phyloP scores from a whole-genome alignment of 2,113 vertebrate genomes.

The Labrus mixtus region DNA sequence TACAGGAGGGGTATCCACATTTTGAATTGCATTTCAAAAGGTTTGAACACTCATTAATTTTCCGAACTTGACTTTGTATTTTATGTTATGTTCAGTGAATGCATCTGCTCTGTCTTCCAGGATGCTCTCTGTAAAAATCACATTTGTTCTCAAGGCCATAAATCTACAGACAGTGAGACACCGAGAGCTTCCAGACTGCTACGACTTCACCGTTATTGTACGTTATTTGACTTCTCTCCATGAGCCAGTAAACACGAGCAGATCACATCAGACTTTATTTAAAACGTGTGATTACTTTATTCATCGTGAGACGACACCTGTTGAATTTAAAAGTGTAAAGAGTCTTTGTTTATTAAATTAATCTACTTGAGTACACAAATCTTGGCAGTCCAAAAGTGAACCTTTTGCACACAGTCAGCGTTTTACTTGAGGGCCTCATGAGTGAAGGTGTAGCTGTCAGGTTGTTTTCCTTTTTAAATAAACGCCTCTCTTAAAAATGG shows the following conservation, averaged over 20 bases:
- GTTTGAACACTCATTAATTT: conserved; percentile 64
- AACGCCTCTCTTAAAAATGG: background rate
- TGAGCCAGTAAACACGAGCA: background rate
- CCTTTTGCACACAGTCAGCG: no score
- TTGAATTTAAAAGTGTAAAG: background rate
- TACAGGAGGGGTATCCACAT: conserved; percentile 73
- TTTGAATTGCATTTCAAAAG: conserved; percentile 93
- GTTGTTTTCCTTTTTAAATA: background rate
- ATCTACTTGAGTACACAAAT: background rate
- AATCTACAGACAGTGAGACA: conserved; percentile 94
- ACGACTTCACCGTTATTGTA: conserved; percentile 91
- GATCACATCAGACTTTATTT: conserved; percentile 19
- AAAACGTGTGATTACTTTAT: conserved; percentile 14
- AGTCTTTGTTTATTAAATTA: background rate
- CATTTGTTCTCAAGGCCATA: conserved; percentile 93
- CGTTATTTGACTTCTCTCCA: conserved; percentile 46
- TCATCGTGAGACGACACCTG: background rate
- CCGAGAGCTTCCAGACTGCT: conserved; percentile 95
- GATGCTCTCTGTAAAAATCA: conserved; percentile 87
- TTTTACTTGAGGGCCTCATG: background rate
- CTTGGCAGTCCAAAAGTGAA: no score
- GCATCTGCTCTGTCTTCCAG: conserved; percentile 76
- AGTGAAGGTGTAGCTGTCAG: conserved; percentile 1
- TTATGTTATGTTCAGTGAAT: background rate
- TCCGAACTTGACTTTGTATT: background rate